Evolutionary conservation across 1,140 invertebrate genomes (phyloP), one percentile per base, ranked within the genome.

Genomic region (Drepana arcuata): DNA sequence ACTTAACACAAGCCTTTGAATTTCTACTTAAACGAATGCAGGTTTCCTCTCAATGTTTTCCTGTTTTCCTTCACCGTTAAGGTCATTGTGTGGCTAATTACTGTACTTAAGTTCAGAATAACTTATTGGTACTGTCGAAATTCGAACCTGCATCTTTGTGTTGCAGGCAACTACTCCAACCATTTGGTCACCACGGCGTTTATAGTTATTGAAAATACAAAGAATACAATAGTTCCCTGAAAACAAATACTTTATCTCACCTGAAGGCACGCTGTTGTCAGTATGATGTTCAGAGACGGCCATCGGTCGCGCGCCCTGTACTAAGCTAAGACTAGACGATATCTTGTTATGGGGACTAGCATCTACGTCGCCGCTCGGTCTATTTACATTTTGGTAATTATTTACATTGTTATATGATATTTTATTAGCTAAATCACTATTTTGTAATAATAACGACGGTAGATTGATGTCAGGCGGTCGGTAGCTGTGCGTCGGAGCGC

Each of bases 311-410:
- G 82, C 78, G 49, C 58, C 73, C 27, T 58, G 37, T 41, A 75
- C 60, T 68, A 75, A 48, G 57, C 77, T 83, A 81, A 74, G 82
- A 84, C 82, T 84, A 84, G 82, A 84, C 59, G 78, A 83, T 55
- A 83, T 78, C 73, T 84, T 83, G 62, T 84, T 84, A 53, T 81
- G 72, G 48, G 72, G 83, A 84, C 83, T 84, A 78, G 72, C 66
- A 69, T 70, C 68, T 63, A 70, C 62, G 58, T 78, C 69, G 49
- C 45, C 48, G 55, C 57, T 74, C 53, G 77, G 77, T 62, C 64
- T 81, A 78, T 81, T 71, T 78, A 75, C 66, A 81, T 77, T 78
- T 77, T 81, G 74, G 69, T 79, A 75, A 56, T 77, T 81, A 81
- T 81, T 79, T 81, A 81, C 72, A 81, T 52, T 77, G 68, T 63